A percentile compares a stretch with the other conserved stretches of the same genome.
Evolutionary conservation across 92 coral and sea anemone genomes (phyloP).

Genomic region (Porites lobata): DNA sequence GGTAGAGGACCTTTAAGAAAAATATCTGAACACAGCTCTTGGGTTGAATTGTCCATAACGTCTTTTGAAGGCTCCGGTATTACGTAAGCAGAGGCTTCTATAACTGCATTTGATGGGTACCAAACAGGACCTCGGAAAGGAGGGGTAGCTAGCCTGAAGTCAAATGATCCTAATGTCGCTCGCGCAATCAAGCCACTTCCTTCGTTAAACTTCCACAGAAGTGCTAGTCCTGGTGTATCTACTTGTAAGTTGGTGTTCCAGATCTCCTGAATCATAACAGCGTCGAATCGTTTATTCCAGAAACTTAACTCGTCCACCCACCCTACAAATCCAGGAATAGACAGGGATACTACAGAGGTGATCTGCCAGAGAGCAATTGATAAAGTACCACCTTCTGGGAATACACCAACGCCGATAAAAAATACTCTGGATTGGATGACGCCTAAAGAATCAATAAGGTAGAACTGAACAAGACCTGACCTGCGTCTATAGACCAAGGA

Average conservation of each 20-base stretch:
- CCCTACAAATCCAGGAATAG: slow-evolving; percentile 92
- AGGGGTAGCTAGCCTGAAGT: slow-evolving; percentile 80
- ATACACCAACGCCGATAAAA: slow-evolving; percentile 83
- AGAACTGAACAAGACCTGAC: slow-evolving; percentile 89
- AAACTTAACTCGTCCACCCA: slow-evolving; percentile 94
- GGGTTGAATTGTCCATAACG: slow-evolving; percentile 65
- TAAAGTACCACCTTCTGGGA: slow-evolving; percentile 79
- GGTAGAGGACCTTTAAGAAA: slow-evolving; percentile 81
- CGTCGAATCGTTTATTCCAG: slow-evolving; percentile 96
- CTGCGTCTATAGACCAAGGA: slow-evolving; percentile 94
- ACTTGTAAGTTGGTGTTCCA: slow-evolving; percentile 72
- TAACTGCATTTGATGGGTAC: slow-evolving; percentile 87
- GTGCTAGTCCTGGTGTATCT: slow-evolving; percentile 73
- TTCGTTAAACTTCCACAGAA: slow-evolving; percentile 94
- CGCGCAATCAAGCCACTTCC: slow-evolving; percentile 82
- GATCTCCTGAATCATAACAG: slow-evolving; percentile 77
- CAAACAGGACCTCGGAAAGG: slow-evolving; percentile 92
- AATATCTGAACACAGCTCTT: slow-evolving; percentile 76
- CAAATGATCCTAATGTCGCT: slow-evolving; percentile 80
- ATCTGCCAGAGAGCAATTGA: slow-evolving; percentile 95
- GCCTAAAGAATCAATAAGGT: slow-evolving; percentile 73
- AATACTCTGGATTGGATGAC: slow-evolving; percentile 70
- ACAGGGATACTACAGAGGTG: slow-evolving; percentile 54
- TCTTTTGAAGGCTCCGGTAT: slow-evolving; percentile 58
- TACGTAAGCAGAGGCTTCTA: slow-evolving; percentile 42